Conservation (phyloP, 2,888 invertebrate genomes). For the Heliconius ismenius region DNA sequence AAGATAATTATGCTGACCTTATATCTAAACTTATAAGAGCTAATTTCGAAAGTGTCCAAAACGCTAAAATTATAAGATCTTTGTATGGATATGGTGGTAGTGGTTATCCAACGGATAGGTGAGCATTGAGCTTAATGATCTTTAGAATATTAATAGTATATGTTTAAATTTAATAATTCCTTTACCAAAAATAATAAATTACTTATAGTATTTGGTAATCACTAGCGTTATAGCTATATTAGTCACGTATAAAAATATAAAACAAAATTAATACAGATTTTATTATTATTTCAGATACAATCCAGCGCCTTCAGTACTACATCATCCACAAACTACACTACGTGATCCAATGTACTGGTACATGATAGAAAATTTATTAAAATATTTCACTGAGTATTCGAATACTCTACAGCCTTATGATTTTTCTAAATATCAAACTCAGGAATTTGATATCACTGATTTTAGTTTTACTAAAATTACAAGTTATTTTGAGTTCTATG, state of each 20-base stretch:
- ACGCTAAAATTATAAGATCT: constrained; percentile 64
- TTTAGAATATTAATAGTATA: neutral
- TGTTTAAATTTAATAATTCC: neutral
- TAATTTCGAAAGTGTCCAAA: constrained; percentile 63
- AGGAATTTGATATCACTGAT: constrained; percentile 57
- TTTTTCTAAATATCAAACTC: constrained; percentile 57
- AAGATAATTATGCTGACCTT: constrained; percentile 65
- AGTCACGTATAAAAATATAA: neutral
- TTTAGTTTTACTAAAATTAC: constrained; percentile 57
- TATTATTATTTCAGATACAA: constrained; percentile 61
- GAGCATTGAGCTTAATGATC: constrained; percentile 44
- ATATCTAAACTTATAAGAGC: constrained; percentile 67
- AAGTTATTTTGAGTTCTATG: constrained; percentile 65
- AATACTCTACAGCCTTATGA: constrained; percentile 58
- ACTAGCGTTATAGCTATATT: neutral
- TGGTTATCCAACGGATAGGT: constrained; percentile 59
- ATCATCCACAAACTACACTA: constrained; percentile 70
- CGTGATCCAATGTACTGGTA: constrained; percentile 70
- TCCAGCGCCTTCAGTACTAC: constrained; percentile 69
- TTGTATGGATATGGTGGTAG: constrained; percentile 66
- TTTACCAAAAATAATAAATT: neutral
- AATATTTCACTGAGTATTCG: constrained; percentile 64
- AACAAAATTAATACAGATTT: neutral
- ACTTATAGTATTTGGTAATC: neutral
- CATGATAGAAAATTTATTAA: constrained; percentile 59